These are phyloP conservation scores for Pangasius macronema DNA, from an alignment of 2,797 vertebrate species.

Conservation along the genomic window DNA sequence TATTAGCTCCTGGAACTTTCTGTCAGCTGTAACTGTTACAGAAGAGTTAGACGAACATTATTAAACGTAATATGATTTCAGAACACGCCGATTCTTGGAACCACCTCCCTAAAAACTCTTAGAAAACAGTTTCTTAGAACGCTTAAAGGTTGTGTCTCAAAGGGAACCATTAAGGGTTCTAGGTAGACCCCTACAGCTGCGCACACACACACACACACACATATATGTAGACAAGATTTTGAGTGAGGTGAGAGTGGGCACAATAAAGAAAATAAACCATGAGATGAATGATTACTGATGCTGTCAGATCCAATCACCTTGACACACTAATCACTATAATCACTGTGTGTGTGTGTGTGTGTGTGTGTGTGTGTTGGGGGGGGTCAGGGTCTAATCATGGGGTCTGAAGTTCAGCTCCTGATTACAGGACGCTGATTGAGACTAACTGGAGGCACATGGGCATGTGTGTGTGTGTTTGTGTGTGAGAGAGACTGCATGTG, in stretches of 20 bases:
- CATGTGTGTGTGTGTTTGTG: slow-evolving; percentile 49
- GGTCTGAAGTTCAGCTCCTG: slow-evolving; percentile 55
- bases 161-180: not conserved
- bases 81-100: not conserved
- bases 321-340: slow-evolving; percentile 73
- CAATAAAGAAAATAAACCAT: slow-evolving; percentile 1
- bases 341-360: slow-evolving; percentile 41
- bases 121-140: no score
- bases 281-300: slow-evolving; percentile 14
- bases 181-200: not conserved
- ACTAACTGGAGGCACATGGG: slow-evolving; percentile 78
- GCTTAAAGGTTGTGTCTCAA: not conserved
- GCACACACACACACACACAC: not conserved
- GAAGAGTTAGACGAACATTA: not conserved
- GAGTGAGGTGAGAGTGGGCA: slow-evolving; percentile 2
- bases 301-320: slow-evolving; percentile 62
- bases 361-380: not conserved
- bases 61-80: not conserved
- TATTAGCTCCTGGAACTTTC: not conserved
- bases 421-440: slow-evolving; percentile 76
- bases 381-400: slow-evolving; percentile 31
- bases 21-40: not conserved
- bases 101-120: not conserved
- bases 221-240: not conserved
- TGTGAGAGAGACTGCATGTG: slow-evolving; percentile 33